These are phyloP conservation scores for Erythrocercus mccallii DNA, from an alignment of 2,113 vertebrate genomes.

Conservation along the genomic window DNA sequence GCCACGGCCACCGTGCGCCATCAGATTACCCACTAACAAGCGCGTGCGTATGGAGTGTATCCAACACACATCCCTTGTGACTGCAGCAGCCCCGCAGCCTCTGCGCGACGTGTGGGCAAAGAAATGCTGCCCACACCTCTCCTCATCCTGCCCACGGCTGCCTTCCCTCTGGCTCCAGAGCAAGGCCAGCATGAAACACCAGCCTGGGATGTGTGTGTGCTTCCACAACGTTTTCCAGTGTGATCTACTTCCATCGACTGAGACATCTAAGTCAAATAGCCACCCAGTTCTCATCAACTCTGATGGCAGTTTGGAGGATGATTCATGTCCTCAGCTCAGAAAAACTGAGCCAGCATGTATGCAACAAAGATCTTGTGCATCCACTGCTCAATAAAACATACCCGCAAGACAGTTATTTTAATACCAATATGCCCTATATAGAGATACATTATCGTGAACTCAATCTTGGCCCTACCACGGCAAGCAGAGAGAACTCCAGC, in stretches of 20 bases:
- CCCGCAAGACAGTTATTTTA: slow-evolving; percentile 23
- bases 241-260: neutral
- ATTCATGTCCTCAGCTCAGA: slow-evolving; percentile 10
- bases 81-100: neutral
- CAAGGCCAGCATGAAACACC: rapidly evolving
- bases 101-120: rapidly evolving
- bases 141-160: neutral
- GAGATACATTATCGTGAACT: neutral
- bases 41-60: neutral
- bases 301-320: neutral
- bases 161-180: neutral
- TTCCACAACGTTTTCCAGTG: neutral
- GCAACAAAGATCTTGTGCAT: neutral
- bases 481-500: neutral
- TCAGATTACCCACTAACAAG: neutral
- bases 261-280: neutral
- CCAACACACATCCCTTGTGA: neutral
- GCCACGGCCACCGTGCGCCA: neutral
- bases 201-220: rapidly evolving
- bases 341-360: slow-evolving; percentile 17
- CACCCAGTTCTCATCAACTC: neutral
- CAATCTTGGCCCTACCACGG: neutral
- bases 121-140: neutral
- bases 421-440: neutral
- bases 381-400: neutral